Evolutionary conservation across 2,113 vertebrate species (phyloP).

Genomic region (Australoheros scitulus): DNA sequence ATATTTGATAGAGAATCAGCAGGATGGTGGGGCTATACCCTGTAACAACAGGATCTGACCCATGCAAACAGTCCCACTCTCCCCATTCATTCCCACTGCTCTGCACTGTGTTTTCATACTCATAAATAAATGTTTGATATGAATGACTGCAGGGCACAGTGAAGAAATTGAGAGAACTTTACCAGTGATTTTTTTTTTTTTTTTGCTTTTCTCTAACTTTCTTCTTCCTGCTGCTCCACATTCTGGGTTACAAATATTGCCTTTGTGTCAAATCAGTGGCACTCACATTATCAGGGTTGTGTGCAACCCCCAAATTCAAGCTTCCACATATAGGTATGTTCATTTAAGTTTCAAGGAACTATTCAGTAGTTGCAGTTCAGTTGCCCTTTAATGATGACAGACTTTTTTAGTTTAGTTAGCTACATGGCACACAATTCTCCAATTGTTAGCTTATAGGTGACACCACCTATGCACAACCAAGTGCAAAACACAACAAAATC

Average conservation of each 20-base stretch:
- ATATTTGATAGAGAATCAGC: constrained; percentile 73
- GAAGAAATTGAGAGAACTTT: not conserved
- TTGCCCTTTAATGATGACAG: not conserved
- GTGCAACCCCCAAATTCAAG: no score
- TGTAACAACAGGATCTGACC: constrained; percentile 42
- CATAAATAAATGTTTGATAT: constrained; percentile 10
- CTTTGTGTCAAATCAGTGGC: constrained; percentile 35
- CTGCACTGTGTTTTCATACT: not conserved
- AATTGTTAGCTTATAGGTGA: not conserved
- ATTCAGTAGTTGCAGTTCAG: not conserved
- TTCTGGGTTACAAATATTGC: constrained; percentile 42
- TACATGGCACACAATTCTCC: not conserved
- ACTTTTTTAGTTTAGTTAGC: not conserved
- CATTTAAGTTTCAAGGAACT: not conserved
- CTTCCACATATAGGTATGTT: no score
- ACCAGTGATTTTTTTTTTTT: not conserved
- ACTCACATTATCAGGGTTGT: no score
- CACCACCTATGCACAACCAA: no score
- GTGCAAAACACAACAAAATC: no score
- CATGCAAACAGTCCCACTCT: constrained; percentile 15
- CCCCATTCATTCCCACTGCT: constrained; percentile 2
- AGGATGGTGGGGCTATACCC: constrained; percentile 31
- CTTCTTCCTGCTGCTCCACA: not conserved
- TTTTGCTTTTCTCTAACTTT: not conserved
- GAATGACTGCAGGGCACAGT: not conserved